Evolutionary conservation across 2,113 vertebrate species (phyloP), one percentile per base, ranked within the genome.

Genomic region (Tachuris rubrigastra): DNA sequence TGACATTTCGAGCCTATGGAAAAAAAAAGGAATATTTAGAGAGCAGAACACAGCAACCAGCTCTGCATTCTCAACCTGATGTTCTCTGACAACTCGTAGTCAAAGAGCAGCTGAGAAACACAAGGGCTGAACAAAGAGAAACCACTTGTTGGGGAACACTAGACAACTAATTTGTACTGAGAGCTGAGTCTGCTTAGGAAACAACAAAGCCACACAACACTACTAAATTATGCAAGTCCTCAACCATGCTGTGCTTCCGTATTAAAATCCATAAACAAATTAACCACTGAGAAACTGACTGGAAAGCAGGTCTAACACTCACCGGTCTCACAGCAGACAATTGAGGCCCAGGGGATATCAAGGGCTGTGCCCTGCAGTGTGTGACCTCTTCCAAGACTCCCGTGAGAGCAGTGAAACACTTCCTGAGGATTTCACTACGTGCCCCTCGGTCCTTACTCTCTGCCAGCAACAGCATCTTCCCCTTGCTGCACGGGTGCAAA

Each of bases 1-100:
- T 98, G 97, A 99, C 99, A 98, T 99, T 99, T 89, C 99, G 98
- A 96, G 99, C 99, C 99, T 99, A 95, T 52, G 73, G 96, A 82
- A 90, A 59, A 50, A 56, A 23, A 8, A 55, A 67, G 5, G 19
- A 82, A 28, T 33, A 94, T 58, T 85, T 93, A 58, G 78, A 76
- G 31, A 87, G 79, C 33, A 94, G 79, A 90, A 83, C 14, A n/a
- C 33, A 63, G 31, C 28, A 85, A 44, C 13, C 62, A 67, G 24
- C 73, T 77, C 50, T 56, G 52, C 47, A 50, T 24, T 78, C 49
- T 49, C 44, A 53, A 41, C 50, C 41, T 4, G 0, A 76, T 24
- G 33, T 9, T 89, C 66, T 78, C 49, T 75, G 25, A 68, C 49
- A 76, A 73, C 8, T 71, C 0, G 0, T 1, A 82, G 31, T 13